phyloP scores from a whole-genome alignment of 2,113 vertebrate species.

The Astatotilapia flaviijosephi region DNA sequence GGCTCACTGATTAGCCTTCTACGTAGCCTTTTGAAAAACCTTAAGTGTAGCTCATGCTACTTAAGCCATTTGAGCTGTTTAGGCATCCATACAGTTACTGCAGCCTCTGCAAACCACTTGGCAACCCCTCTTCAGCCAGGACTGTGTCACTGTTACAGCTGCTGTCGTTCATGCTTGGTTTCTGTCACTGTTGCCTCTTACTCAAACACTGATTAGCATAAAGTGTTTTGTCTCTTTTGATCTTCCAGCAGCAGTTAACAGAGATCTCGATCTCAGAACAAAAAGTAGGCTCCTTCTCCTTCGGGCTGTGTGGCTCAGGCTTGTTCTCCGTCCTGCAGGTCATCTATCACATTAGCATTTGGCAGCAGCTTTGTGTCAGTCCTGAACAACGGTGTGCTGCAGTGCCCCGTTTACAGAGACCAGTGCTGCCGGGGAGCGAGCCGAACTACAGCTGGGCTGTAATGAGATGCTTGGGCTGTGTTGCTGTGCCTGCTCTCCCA shows the following conservation, averaged over 20 bases:
- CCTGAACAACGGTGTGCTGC: background rate
- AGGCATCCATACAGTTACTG: too few relatives aligned
- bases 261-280: background rate
- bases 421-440: background rate
- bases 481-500: background rate
- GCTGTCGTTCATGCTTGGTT: background rate
- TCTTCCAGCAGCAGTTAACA: background rate
- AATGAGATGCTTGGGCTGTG: rapidly evolving
- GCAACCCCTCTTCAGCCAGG: background rate
- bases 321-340: background rate
- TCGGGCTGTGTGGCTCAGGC: background rate
- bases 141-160: background rate
- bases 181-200: background rate
- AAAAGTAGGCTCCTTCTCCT: background rate
- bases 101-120: background rate
- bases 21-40: rapidly evolving
- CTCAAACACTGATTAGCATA: background rate
- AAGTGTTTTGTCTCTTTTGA: background rate
- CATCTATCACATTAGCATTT: background rate
- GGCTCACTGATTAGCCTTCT: background rate
- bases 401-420: background rate
- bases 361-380: background rate
- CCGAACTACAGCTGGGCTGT: rapidly evolving
- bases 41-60: background rate
- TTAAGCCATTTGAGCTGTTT: background rate